phyloP scores from a whole-genome alignment of 2,113 vertebrate species.

The Crotophaga sulcirostris region DNA sequence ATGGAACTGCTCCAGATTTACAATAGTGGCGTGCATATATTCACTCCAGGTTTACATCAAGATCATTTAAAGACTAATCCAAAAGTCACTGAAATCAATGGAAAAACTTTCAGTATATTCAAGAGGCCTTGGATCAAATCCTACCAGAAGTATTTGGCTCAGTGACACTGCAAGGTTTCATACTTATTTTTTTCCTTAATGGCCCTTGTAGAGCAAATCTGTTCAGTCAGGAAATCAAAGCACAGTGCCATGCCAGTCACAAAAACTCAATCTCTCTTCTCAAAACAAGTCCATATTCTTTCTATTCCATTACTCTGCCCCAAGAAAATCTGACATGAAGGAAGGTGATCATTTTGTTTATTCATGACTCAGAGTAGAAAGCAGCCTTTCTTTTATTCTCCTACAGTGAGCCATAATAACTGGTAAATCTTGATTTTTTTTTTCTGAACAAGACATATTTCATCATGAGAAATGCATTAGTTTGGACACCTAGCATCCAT shows the following conservation, averaged over 20 bases:
- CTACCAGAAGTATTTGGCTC: slow-evolving; percentile 48
- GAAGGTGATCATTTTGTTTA: background rate
- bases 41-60: slow-evolving; percentile 35
- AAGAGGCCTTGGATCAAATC: slow-evolving; percentile 30
- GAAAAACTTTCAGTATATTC: slow-evolving; percentile 28
- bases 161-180: slow-evolving; percentile 5
- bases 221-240: slow-evolving; percentile 46
- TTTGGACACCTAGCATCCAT: background rate
- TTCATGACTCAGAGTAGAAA: background rate
- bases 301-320: background rate
- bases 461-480: background rate
- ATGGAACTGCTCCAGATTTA: slow-evolving; percentile 35
- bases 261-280: slow-evolving; percentile 10
- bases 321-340: background rate
- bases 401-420: background rate
- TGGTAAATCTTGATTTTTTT: background rate
- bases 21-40: background rate
- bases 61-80: slow-evolving; percentile 18
- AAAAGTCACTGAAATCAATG: slow-evolving; percentile 41
- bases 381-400: background rate
- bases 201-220: slow-evolving; percentile 9
- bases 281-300: background rate
- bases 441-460: background rate
- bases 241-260: background rate
- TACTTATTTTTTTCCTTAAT: background rate